phyloP scores from a whole-genome alignment of 2,888 invertebrate genomes.

The Lochmaea crataegi region DNA sequence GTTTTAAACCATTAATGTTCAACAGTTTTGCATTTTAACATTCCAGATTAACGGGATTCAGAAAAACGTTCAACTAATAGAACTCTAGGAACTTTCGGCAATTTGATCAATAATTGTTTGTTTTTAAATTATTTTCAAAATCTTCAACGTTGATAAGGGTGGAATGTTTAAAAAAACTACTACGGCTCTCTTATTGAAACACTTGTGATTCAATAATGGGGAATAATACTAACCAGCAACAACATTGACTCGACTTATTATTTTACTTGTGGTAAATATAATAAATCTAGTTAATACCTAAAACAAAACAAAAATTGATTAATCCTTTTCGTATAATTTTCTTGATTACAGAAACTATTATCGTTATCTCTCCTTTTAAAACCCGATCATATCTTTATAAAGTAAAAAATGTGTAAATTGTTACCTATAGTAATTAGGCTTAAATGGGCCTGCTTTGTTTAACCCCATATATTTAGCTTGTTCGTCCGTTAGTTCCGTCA shows the following conservation, averaged over 20 bases:
- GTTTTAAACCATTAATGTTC: neutral
- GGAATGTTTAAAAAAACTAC: constrained; percentile 30
- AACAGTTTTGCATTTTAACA: too few relatives aligned
- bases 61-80: neutral
- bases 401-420: neutral
- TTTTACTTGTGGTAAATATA: constrained; percentile 32
- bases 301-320: constrained; percentile 23
- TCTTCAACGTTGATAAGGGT: constrained; percentile 16
- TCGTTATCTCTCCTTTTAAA: too few relatives aligned
- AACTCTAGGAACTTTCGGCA: constrained; percentile 25
- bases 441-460: constrained; percentile 98
- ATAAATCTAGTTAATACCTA: constrained; percentile 39
- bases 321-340: neutral
- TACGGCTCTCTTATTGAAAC: constrained; percentile 23
- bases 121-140: constrained; percentile 23
- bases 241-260: constrained; percentile 49
- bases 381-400: neutral
- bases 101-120: constrained; percentile 32
- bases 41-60: neutral
- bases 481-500: constrained; percentile 95
- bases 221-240: constrained; percentile 46
- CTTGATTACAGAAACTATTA: too few relatives aligned
- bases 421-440: constrained; percentile 97
- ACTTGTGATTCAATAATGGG: constrained; percentile 16
- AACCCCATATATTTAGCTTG: constrained; percentile 98